Evolutionary conservation across 2,888 invertebrate genomes (phyloP), one percentile per base, ranked within the genome.

Genomic region (Melinopterus prodromus): DNA sequence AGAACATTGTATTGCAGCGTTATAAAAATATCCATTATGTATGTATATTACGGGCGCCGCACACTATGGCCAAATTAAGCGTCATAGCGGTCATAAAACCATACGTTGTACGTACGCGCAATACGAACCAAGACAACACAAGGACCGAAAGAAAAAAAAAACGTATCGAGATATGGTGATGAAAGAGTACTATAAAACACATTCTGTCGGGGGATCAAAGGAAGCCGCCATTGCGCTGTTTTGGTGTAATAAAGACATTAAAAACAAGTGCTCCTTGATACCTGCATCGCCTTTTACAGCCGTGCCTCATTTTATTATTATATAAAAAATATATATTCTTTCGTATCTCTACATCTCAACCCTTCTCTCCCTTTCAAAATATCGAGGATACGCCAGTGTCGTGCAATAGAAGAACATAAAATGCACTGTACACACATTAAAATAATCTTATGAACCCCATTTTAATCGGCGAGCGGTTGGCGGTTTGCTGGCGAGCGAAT

Each of bases 231-330:
- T 79, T 80, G 53, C 77, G 69, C 77, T 74, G 74, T 74, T 74
- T 74, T 74, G 74, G 74, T 74, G 86, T 85, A 87, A 87, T 88
- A 88, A 88, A 88, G 88, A 86, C 87, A 87, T 88, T 87, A 88
- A 88, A 87, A 75, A 86, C 86, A 86, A 87, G 87, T 87, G 87
- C 88, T 88, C 86, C 88, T 53, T 87, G 88, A 87, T 87, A 86
- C 85, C 86, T 84, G 84, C 74, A 74, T 36, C 74, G 36, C 6
- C 74, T 74, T 74, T 74, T 74, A 74, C 74, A 36, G 74, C 74
- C 74, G 74, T 74, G 12, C 74, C 74, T 74, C 74, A 35, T 74
- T 74, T 74, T 74, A 74, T 74, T 71, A 71, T 71, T 74, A 74
- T 74, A 53, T 53, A 53, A 53, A 53, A 53, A 53, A 53, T 53